phyloP scores from a whole-genome alignment of 2,797 vertebrate species.

The Todus mexicanus region DNA sequence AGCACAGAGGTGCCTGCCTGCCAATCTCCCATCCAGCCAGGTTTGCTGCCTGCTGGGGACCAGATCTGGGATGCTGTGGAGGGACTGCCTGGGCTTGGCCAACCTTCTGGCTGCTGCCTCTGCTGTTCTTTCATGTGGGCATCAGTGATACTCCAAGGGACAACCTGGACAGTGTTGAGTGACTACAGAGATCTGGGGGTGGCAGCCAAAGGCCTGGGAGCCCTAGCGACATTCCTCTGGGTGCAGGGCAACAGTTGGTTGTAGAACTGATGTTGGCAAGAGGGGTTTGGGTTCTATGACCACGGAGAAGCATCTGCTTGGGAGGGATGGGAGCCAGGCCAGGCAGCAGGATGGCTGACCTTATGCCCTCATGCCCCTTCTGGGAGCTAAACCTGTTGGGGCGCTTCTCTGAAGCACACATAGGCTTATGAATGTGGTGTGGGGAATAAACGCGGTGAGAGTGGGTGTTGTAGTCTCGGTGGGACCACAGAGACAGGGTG shows the following conservation, averaged over 20 bases:
- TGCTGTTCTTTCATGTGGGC: background rate
- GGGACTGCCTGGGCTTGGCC: too few species aligned
- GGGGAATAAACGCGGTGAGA: fast-evolving
- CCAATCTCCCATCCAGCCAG: too few species aligned
- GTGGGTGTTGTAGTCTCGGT: background rate
- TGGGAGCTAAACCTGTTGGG: fast-evolving
- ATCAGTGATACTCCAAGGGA: too few species aligned
- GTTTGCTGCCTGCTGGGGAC: background rate
- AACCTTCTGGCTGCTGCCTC: background rate
- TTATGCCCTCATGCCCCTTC: background rate
- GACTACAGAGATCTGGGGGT: background rate
- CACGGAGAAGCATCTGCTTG: background rate
- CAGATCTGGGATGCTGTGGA: background rate
- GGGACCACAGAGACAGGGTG: background rate
- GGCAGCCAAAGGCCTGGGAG: background rate
- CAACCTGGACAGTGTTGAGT: background rate
- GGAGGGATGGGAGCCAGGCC: background rate
- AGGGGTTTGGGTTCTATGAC: background rate
- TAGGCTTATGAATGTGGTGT: too few species aligned
- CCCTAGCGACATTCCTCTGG: background rate
- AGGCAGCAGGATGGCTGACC: too few species aligned
- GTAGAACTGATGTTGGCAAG: background rate
- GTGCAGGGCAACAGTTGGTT: background rate
- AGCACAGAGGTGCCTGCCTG: background rate
- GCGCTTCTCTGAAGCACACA: background rate